These are phyloP conservation scores for Drosophila maculinotata DNA, from an alignment of 2,888 invertebrate species.

Conservation along the genomic window DNA sequence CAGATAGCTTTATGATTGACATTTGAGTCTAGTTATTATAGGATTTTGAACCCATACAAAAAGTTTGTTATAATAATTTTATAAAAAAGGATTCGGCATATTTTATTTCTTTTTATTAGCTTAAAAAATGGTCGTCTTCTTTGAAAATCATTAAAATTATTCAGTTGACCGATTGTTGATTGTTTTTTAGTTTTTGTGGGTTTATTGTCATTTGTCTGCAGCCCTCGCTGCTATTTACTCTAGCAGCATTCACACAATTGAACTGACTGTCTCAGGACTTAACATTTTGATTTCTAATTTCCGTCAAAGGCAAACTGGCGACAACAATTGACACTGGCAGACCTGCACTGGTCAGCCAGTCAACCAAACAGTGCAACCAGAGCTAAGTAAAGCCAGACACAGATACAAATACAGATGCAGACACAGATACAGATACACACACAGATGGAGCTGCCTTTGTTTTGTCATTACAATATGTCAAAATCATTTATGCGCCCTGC, in stretches of 20 bases:
- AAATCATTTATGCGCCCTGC: constrained; percentile 56
- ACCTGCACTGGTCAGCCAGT: constrained; percentile 42
- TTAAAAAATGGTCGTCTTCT: too few species aligned
- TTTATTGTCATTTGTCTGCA: constrained; percentile 1
- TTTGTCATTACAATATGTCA: constrained; percentile 70
- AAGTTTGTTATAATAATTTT: too few species aligned
- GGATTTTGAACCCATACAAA: too few species aligned
- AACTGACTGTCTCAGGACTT: constrained; percentile 28
- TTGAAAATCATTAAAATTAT: too few species aligned
- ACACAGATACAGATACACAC: constrained; percentile 10
- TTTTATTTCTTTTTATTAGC: too few species aligned
- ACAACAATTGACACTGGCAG: constrained; percentile 51
- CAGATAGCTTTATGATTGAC: too few species aligned
- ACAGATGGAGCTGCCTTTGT: constrained; percentile 47
- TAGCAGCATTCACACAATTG: constrained; percentile 19
- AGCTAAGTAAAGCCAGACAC: constrained; percentile 25
- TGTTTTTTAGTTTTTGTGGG: neutral
- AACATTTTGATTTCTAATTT: constrained; percentile 66
- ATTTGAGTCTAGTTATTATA: too few species aligned
- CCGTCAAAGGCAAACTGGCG: constrained; percentile 45
- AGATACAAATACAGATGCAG: constrained; percentile 17
- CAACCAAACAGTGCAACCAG: constrained; percentile 28
- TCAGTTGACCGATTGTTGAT: neutral
- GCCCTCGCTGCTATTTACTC: constrained; percentile 8
- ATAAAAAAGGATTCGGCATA: too few species aligned